phyloP scores from a whole-genome alignment of 2,113 vertebrate genomes.

The Acrocephalus kingi region DNA sequence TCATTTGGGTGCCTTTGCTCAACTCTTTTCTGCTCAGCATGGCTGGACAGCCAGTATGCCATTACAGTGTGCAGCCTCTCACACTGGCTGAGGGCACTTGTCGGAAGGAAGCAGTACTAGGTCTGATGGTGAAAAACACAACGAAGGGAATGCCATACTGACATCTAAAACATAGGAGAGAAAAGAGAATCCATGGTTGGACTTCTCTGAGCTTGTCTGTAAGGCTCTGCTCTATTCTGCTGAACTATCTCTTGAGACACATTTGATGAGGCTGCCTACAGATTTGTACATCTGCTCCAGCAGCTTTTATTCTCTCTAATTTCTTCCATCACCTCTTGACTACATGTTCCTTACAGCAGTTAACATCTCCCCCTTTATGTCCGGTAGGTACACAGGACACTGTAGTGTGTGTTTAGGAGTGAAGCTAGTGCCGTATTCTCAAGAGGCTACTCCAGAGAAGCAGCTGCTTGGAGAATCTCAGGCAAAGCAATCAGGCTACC shows the following conservation, averaged over 20 bases:
- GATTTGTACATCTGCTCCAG: background rate
- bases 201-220: background rate
- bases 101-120: background rate
- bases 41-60: fast-evolving
- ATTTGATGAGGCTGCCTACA: background rate
- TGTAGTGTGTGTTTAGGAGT: no score
- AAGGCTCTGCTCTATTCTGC: background rate
- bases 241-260: background rate
- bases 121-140: background rate
- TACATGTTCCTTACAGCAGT: background rate
- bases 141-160: background rate
- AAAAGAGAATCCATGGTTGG: background rate
- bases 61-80: background rate
- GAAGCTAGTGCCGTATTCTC: no score
- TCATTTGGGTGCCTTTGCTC: background rate
- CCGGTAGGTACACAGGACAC: background rate
- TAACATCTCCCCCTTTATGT: background rate
- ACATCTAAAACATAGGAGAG: background rate
- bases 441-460: no score
- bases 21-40: background rate
- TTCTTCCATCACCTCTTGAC: background rate
- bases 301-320: background rate
- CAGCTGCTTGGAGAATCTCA: no score
- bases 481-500: no score
- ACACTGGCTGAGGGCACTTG: background rate